These are phyloP conservation scores for Falco cherrug DNA, from an alignment of 2,797 vertebrate genomes.

Conservation along the genomic window DNA sequence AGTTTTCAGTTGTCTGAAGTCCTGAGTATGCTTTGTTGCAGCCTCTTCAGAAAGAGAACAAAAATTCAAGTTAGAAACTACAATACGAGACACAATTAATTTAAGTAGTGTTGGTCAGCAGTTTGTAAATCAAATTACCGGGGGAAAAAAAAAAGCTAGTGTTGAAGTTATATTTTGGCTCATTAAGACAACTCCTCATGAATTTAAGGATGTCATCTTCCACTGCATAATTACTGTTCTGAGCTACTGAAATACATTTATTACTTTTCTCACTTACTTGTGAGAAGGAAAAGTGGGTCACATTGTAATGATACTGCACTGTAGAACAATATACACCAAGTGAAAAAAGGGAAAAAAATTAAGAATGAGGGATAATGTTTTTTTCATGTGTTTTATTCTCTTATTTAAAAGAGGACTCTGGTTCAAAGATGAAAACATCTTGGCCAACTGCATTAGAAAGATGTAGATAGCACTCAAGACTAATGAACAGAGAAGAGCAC, in stretches of 20 bases:
- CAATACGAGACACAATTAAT: not conserved
- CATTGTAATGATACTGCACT: not conserved
- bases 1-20: slow-evolving; percentile 83
- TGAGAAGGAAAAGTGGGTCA: not conserved
- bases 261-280: not conserved
- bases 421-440: not conserved
- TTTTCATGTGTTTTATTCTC: not conserved
- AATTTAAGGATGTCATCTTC: not conserved
- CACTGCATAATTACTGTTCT: not conserved
- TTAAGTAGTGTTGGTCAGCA: not conserved
- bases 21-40: slow-evolving; percentile 79
- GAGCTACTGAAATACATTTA: not conserved
- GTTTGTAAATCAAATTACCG: not conserved
- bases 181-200: not conserved
- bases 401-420: not conserved
- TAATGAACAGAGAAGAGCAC: not conserved
- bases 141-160: not conserved
- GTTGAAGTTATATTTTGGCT: not conserved
- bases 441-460: not conserved
- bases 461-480: not conserved
- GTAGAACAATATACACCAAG: not conserved
- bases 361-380: not conserved
- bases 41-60: slow-evolving; percentile 75
- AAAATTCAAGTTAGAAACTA: not conserved
- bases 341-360: not conserved